These are phyloP conservation scores for Cisticola juncidis DNA, from an alignment of 2,113 vertebrate species.

Conservation along the genomic window DNA sequence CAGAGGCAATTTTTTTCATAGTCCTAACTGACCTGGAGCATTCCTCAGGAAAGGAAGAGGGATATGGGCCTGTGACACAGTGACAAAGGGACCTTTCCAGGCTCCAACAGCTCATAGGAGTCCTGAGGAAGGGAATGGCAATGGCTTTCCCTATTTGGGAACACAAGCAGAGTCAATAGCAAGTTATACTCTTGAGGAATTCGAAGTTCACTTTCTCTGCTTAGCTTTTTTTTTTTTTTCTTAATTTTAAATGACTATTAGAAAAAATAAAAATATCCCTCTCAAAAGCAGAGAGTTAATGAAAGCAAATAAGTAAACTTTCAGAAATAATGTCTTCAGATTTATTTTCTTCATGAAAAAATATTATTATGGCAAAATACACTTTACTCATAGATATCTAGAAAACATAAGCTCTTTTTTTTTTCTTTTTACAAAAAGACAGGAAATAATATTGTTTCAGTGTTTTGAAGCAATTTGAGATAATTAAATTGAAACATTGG, in stretches of 20 bases:
- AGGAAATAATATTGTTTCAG: background rate
- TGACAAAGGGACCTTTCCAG: background rate
- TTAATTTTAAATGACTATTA: background rate
- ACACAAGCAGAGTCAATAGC: background rate
- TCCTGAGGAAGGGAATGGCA: background rate
- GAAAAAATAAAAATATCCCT: background rate
- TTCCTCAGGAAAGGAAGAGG: background rate
- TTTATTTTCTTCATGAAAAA: background rate
- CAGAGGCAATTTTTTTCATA: background rate
- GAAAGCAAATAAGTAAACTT: background rate
- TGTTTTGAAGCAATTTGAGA: background rate
- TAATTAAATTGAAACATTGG: background rate
- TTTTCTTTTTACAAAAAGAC: background rate
- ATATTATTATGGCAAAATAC: background rate
- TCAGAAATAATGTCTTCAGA: background rate
- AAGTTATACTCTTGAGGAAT: background rate
- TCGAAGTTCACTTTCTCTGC: background rate
- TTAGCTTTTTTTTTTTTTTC: too few species aligned
- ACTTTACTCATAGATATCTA: background rate
- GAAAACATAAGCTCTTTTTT: background rate
- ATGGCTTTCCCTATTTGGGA: background rate
- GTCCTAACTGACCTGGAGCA: background rate
- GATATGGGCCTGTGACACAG: rapidly evolving
- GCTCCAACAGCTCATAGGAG: background rate
- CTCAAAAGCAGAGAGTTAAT: background rate